phyloP scores from a whole-genome alignment of 2,113 vertebrate species.

The Apeltes quadracus region DNA sequence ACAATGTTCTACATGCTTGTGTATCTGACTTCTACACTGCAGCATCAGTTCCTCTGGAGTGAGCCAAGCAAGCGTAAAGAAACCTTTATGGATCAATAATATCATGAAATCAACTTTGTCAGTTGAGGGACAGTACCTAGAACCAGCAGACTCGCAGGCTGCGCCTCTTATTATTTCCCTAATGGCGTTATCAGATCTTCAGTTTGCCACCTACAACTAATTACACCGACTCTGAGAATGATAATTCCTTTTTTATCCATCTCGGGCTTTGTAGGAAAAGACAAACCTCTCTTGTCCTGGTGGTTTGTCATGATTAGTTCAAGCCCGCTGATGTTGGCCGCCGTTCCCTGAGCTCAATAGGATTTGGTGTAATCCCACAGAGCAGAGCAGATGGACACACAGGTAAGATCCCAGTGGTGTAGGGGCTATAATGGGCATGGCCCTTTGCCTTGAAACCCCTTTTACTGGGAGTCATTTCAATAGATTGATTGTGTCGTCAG shows the following conservation, averaged over 20 bases:
- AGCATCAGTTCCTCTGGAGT: background rate
- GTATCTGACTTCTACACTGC: constrained; percentile 12
- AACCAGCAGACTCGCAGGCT: background rate
- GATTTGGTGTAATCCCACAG: constrained; percentile 76
- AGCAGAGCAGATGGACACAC: constrained; percentile 76
- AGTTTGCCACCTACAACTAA: constrained; percentile 7
- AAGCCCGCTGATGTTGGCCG: constrained; percentile 68
- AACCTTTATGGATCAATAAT: constrained; percentile 16
- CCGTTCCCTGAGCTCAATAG: constrained; percentile 68
- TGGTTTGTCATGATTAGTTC: constrained; percentile 66
- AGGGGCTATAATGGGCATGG: constrained; percentile 69
- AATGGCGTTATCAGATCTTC: constrained; percentile 4
- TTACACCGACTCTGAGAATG: constrained; percentile 11
- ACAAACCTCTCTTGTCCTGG: constrained; percentile 38
- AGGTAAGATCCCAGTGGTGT: constrained; percentile 72
- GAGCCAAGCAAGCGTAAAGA: constrained; percentile 5
- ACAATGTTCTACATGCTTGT: constrained; percentile 4
- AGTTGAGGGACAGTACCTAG: constrained; percentile 9
- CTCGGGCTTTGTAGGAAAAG: constrained; percentile 32
- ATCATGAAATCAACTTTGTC: constrained; percentile 12
- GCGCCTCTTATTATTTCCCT: constrained; percentile 2
- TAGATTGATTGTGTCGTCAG: constrained; percentile 55
- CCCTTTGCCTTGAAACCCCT: constrained; percentile 49
- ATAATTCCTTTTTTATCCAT: constrained; percentile 35
- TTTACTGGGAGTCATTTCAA: constrained; percentile 56